These are phyloP conservation scores for Poecilia latipinna DNA, from an alignment of 2,113 vertebrate genomes.

Conservation along the genomic window DNA sequence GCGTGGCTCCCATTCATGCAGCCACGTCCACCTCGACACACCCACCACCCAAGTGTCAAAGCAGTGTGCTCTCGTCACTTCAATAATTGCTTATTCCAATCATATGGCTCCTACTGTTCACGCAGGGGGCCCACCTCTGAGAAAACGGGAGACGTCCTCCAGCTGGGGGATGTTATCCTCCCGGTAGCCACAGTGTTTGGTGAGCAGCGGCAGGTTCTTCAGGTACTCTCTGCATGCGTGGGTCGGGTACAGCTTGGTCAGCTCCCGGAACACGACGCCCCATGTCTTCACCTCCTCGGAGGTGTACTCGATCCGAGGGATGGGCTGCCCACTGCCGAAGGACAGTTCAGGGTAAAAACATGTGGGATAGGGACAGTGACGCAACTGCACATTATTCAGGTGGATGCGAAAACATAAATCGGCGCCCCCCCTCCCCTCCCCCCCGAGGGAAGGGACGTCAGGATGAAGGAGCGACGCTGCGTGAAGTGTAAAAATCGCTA, in stretches of 20 bases:
- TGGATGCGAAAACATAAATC: too few species aligned
- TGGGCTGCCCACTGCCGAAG: conserved; percentile 88
- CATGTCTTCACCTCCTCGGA: conserved; percentile 92
- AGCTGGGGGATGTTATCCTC: conserved; percentile 96
- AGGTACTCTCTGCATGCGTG: conserved; percentile 95
- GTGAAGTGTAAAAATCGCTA: too few species aligned
- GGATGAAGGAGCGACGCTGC: too few species aligned
- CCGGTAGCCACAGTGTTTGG: conserved; percentile 91
- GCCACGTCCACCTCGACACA: too few species aligned
- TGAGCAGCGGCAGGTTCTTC: conserved; percentile 94
- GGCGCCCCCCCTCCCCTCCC: too few species aligned
- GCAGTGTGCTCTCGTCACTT: too few species aligned
- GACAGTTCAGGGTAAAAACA: not conserved
- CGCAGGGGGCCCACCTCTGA: conserved; percentile 83
- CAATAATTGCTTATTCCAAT: too few species aligned
- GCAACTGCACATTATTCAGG: too few species aligned
- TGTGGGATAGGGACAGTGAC: too few species aligned
- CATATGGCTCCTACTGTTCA: not conserved
- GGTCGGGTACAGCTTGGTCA: conserved; percentile 94
- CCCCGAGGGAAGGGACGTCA: too few species aligned
- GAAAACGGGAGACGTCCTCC: conserved; percentile 92
- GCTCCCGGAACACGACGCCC: conserved; percentile 93
- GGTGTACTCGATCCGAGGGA: conserved; percentile 92
- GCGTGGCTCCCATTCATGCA: too few species aligned
- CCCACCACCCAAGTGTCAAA: too few species aligned